Conservation (phyloP, 2,888 invertebrate species). For the Nephrocerus scutellatus region DNA sequence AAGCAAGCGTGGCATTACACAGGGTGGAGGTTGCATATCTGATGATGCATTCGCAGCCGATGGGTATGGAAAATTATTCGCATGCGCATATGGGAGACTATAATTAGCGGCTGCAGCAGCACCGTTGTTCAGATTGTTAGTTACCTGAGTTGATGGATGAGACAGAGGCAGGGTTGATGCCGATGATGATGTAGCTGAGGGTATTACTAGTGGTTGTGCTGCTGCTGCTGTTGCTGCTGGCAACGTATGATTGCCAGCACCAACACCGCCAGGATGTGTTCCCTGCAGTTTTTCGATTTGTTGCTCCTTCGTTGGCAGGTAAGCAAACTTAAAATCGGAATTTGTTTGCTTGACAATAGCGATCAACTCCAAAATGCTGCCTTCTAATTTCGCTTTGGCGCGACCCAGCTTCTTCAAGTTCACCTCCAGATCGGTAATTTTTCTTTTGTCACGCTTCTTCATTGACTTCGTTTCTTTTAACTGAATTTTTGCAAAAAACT, state of each 20-base stretch:
- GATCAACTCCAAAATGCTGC: slow-evolving; percentile 43
- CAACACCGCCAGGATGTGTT: slow-evolving; percentile 22
- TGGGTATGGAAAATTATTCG: slow-evolving; percentile 26
- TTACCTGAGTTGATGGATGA: too few species aligned
- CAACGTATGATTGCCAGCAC: slow-evolving; percentile 6
- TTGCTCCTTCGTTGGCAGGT: slow-evolving; percentile 46
- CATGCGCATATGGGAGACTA: slow-evolving; percentile 29
- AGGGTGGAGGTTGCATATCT: slow-evolving; percentile 16
- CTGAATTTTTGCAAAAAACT: slow-evolving; percentile 41
- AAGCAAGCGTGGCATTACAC: slow-evolving; percentile 26
- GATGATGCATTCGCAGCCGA: slow-evolving; percentile 1
- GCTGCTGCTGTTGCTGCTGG: slow-evolving; percentile 7
- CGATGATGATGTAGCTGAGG: too few species aligned
- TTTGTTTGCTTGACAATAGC: slow-evolving; percentile 43
- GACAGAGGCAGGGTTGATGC: too few species aligned
- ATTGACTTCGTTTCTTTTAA: slow-evolving; percentile 37
- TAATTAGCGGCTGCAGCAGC: slow-evolving; percentile 20
- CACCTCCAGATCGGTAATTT: slow-evolving; percentile 40
- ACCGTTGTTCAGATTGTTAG: too few species aligned
- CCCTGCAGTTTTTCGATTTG: slow-evolving; percentile 38
- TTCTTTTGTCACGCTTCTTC: slow-evolving; percentile 43
- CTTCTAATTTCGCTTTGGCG: slow-evolving; percentile 44
- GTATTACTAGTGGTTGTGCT: too few species aligned
- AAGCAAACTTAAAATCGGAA: slow-evolving; percentile 43
- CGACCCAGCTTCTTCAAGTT: slow-evolving; percentile 45